These are phyloP conservation scores for Spilarctia lutea DNA, from an alignment of 2,888 invertebrate genomes.

Conservation along the genomic window DNA sequence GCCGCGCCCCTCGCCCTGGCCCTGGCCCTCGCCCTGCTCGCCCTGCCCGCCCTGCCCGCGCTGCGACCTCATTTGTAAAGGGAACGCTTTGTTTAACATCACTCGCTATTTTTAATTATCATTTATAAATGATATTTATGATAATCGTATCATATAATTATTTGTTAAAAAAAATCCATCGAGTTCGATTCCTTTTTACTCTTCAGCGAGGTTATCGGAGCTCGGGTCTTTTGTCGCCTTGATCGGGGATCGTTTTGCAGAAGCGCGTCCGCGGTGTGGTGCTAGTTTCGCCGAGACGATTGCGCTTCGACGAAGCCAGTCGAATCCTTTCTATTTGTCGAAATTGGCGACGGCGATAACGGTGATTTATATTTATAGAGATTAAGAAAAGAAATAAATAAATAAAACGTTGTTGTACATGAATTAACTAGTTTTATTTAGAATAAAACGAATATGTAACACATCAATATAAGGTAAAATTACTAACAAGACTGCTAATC, in stretches of 20 bases:
- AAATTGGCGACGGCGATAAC: neutral
- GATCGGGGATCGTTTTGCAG: neutral
- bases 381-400: neutral
- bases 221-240: neutral
- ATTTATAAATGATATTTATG: neutral
- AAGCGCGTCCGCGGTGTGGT: no score
- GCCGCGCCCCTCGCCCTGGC: constrained; percentile 1
- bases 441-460: neutral
- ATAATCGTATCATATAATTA: neutral
- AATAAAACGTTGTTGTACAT: constrained; percentile 14
- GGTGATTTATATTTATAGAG: neutral
- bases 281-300: no score
- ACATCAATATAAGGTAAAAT: constrained; percentile 6
- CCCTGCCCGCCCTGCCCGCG: neutral
- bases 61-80: neutral
- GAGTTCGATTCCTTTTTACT: neutral
- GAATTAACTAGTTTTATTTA: constrained; percentile 17
- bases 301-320: no score
- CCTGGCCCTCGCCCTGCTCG: neutral
- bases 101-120: neutral
- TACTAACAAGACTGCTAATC: neutral
- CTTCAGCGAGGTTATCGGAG: neutral
- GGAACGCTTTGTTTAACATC: neutral
- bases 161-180: neutral
- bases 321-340: no score